A percentile compares a stretch with the other conserved stretches of the same genome.
These are phyloP conservation scores for Panorpa germanica DNA, from an alignment of 2,888 invertebrate species.

Conservation along the genomic window DNA sequence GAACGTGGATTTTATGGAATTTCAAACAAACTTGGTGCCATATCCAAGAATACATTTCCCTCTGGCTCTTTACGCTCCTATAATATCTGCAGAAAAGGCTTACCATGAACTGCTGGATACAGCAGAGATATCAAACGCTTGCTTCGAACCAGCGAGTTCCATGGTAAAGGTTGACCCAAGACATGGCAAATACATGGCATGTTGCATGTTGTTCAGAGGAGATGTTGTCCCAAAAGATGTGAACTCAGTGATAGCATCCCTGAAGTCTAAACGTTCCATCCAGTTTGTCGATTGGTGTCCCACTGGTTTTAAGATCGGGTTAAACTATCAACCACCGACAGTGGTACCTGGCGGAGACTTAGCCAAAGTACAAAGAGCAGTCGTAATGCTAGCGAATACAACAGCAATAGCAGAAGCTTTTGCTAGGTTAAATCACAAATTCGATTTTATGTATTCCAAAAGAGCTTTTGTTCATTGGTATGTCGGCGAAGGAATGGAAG, in stretches of 20 bases:
- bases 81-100: conserved; percentile 41
- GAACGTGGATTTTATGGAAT: conserved; percentile 68
- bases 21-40: conserved; percentile 67
- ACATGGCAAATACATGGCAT: conserved; percentile 66
- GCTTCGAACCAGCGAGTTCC: conserved; percentile 70
- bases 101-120: conserved; percentile 57
- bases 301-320: conserved; percentile 59
- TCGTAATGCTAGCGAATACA: conserved; percentile 40
- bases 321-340: no score
- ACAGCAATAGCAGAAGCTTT: conserved; percentile 71
- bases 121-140: conserved; percentile 59
- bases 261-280: conserved; percentile 49
- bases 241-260: conserved; percentile 50
- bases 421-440: conserved; percentile 73
- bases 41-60: conserved; percentile 79
- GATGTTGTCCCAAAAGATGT: conserved; percentile 72
- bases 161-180: conserved; percentile 69
- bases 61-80: conserved; percentile 45
- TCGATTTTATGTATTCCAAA: conserved; percentile 81
- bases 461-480: conserved; percentile 58
- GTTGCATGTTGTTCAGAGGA: conserved; percentile 57
- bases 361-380: conserved; percentile 30
- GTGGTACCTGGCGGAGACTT: conserved; percentile 18
- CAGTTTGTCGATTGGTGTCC: conserved; percentile 80
- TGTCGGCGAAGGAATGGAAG: conserved; percentile 66